These are phyloP conservation scores for Thalassoma bifasciatum DNA, from an alignment of 2,113 vertebrate species.

Conservation along the genomic window DNA sequence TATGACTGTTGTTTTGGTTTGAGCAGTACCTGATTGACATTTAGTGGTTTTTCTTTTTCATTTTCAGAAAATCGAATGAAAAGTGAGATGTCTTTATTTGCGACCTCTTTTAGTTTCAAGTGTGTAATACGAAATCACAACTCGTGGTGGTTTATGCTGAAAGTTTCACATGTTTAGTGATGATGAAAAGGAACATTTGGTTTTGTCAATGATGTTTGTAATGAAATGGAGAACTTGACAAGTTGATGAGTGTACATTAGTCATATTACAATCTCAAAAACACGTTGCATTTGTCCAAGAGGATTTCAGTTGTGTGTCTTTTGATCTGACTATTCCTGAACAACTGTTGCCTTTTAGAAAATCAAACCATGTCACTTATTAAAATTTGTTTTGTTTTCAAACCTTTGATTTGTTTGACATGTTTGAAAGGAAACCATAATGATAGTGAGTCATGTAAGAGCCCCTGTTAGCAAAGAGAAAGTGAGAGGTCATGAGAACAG, in stretches of 20 bases:
- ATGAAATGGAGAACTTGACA: neutral
- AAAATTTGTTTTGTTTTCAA: neutral
- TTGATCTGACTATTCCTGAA: neutral
- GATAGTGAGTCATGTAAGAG: constrained; percentile 64
- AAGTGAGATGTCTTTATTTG: constrained; percentile 19
- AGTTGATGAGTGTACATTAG: neutral
- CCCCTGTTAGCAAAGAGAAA: constrained; percentile 66
- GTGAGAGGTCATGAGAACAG: constrained; percentile 45
- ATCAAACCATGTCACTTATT: neutral
- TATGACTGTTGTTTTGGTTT: neutral
- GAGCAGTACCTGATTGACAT: neutral
- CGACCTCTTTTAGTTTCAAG: constrained; percentile 5
- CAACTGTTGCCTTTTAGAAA: neutral
- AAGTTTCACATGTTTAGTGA: constrained; percentile 30
- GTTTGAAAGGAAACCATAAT: constrained; percentile 3
- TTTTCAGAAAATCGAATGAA: neutral
- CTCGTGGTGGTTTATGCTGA: constrained; percentile 29
- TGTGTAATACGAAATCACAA: constrained; percentile 31
- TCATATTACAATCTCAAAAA: constrained; percentile 2
- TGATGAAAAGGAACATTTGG: constrained; percentile 5
- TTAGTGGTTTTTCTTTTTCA: neutral
- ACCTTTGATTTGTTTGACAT: neutral
- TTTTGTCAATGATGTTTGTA: constrained; percentile 17
- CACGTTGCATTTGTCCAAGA: neutral
- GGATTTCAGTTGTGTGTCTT: neutral